Evolutionary conservation across 2,888 invertebrate genomes (phyloP).

Genomic region (Macaria notata): DNA sequence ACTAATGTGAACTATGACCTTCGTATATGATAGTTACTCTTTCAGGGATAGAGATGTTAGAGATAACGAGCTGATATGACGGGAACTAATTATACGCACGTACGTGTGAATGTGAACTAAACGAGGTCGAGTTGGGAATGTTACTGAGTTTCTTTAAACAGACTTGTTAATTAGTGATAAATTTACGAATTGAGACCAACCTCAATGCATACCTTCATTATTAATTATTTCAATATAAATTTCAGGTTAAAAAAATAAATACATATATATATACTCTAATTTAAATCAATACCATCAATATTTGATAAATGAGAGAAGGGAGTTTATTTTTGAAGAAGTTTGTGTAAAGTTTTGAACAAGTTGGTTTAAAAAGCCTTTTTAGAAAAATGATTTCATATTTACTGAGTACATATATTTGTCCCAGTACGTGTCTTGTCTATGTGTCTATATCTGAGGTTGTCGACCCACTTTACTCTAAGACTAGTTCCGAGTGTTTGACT

Average conservation of each 20-base stretch:
- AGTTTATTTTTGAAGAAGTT: too few species aligned
- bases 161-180: too few species aligned
- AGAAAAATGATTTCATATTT: conserved; percentile 43
- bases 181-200: conserved; percentile 21
- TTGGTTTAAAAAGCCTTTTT: conserved; percentile 12
- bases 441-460: conserved; percentile 60
- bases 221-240: too few species aligned
- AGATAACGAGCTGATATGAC: too few species aligned
- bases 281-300: too few species aligned
- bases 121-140: conserved; percentile 24
- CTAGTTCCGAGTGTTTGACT: conserved; percentile 28
- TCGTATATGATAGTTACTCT: too few species aligned
- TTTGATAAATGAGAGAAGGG: too few species aligned
- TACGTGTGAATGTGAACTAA: conserved; percentile 4
- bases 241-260: too few species aligned
- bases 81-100: not conserved
- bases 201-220: not conserved
- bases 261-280: too few species aligned
- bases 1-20: conserved; percentile 12
- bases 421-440: conserved; percentile 46
- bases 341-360: too few species aligned
- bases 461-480: conserved; percentile 61
- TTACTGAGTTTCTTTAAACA: not conserved
- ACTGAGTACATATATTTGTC: conserved; percentile 54
- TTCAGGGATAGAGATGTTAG: too few species aligned